Conservation (phyloP, 2,888 invertebrate species). For the Drosophila birchii region DNA sequence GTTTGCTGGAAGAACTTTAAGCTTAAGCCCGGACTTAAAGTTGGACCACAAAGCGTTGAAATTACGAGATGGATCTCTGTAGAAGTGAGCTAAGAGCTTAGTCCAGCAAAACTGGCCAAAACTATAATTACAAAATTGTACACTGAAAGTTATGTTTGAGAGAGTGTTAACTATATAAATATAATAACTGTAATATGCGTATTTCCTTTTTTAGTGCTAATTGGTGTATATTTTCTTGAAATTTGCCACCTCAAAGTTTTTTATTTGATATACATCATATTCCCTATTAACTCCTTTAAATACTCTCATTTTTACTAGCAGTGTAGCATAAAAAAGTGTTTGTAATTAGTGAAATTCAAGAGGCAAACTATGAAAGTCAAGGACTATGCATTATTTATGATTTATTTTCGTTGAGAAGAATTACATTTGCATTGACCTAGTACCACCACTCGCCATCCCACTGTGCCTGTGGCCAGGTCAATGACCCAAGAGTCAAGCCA, state of each 20-base stretch:
- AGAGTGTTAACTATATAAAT: too few species aligned
- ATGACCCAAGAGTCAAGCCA: slow-evolving; percentile 14
- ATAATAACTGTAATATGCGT: too few species aligned
- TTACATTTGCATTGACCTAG: not conserved
- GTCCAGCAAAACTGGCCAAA: slow-evolving; percentile 4
- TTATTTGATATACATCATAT: not conserved
- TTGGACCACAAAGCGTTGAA: slow-evolving; percentile 2
- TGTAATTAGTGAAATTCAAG: not conserved
- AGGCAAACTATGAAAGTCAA: not conserved
- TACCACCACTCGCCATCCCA: not conserved
- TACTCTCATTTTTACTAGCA: not conserved
- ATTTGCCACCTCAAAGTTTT: too few species aligned
- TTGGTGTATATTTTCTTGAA: not conserved
- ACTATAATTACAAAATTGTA: slow-evolving; percentile 9
- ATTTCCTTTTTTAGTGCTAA: too few species aligned
- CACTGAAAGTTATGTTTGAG: not conserved
- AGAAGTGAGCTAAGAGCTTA: slow-evolving; percentile 13
- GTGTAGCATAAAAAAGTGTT: not conserved
- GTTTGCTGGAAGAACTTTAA: slow-evolving; percentile 21
- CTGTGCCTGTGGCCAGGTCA: not conserved
- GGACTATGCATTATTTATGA: not conserved
- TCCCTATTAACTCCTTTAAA: not conserved
- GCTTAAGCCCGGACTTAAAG: slow-evolving; percentile 14
- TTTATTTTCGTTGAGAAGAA: not conserved
- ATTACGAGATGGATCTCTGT: slow-evolving; percentile 10